These are phyloP conservation scores for Nephrotoma appendiculata DNA, from an alignment of 2,888 invertebrate genomes.

Conservation along the genomic window DNA sequence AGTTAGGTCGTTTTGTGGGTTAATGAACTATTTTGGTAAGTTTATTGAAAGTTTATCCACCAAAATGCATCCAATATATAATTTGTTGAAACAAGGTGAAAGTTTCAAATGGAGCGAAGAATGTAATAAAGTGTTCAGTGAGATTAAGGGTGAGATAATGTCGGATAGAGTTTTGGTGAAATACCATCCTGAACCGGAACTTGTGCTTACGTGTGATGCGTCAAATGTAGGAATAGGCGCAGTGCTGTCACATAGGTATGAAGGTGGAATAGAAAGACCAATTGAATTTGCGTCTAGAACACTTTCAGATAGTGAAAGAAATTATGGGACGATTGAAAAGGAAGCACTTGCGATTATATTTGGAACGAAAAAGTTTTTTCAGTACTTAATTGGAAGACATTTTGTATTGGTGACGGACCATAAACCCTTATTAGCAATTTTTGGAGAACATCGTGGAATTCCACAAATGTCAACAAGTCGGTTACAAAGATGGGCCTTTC, in stretches of 20 bases:
- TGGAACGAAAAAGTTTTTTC: no score
- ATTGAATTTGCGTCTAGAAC: not conserved
- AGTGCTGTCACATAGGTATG: not conserved
- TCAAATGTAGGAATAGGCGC: not conserved
- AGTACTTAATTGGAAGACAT: no score
- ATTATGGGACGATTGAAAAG: no score
- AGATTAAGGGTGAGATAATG: not conserved
- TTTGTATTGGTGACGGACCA: no score
- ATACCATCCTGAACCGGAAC: not conserved
- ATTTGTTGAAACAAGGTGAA: not conserved
- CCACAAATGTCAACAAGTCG: no score
- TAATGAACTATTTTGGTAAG: not conserved
- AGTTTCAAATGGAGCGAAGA: not conserved
- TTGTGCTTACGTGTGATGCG: not conserved
- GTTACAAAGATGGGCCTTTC: no score
- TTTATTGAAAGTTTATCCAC: not conserved
- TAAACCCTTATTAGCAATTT: no score
- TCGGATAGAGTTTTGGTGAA: not conserved
- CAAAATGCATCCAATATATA: not conserved
- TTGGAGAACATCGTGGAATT: no score
- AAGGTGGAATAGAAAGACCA: not conserved
- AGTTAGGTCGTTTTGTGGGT: not conserved
- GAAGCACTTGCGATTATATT: no score
- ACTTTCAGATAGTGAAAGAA: not conserved
- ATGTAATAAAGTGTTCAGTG: not conserved